Conservation (phyloP, 37 sponge, comb jelly and placozoan genomes). For the Tethya wilhelma region DNA sequence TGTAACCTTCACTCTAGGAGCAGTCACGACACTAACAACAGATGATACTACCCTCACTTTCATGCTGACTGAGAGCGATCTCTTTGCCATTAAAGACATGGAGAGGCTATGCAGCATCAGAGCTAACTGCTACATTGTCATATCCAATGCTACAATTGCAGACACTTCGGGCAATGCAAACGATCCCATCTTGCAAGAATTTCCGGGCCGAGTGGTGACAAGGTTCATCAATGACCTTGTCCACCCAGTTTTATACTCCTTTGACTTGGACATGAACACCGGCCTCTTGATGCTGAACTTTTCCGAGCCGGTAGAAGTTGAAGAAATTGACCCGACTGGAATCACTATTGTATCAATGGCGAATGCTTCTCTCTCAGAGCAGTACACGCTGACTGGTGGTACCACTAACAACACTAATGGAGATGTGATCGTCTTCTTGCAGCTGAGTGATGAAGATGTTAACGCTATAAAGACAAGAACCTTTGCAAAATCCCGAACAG, state of each 20-base stretch:
- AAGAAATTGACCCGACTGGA: slow-evolving; percentile 41
- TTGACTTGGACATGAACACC: slow-evolving; percentile 83
- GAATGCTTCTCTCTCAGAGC: slow-evolving; percentile 60
- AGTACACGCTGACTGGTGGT: slow-evolving; percentile 59
- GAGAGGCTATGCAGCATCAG: slow-evolving; percentile 75
- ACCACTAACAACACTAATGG: slow-evolving; percentile 56
- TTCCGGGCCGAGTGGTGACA: slow-evolving; percentile 71
- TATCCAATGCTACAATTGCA: slow-evolving; percentile 39
- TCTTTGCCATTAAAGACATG: slow-evolving; percentile 61
- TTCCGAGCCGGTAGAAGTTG: slow-evolving; percentile 78
- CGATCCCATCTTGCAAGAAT: slow-evolving; percentile 50
- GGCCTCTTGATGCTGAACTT: slow-evolving; percentile 79
- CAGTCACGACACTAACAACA: slow-evolving; percentile 29
- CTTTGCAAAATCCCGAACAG: slow-evolving; percentile 35
- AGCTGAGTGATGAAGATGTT: slow-evolving; percentile 41
- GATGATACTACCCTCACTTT: slow-evolving; percentile 54
- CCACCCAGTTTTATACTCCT: slow-evolving; percentile 53
- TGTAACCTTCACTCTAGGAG: slow-evolving; percentile 39
- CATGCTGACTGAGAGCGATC: slow-evolving; percentile 39
- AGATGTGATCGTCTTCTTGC: slow-evolving; percentile 42
- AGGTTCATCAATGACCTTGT: slow-evolving; percentile 61
- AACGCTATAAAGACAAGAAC: slow-evolving; percentile 73
- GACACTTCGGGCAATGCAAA: slow-evolving; percentile 76
- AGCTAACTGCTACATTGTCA: slow-evolving; percentile 72
- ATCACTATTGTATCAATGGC: slow-evolving; percentile 65